Base-by-base conservation (phyloP, 2,797 vertebrate genomes). In the Sorex maritimensis region DNA sequence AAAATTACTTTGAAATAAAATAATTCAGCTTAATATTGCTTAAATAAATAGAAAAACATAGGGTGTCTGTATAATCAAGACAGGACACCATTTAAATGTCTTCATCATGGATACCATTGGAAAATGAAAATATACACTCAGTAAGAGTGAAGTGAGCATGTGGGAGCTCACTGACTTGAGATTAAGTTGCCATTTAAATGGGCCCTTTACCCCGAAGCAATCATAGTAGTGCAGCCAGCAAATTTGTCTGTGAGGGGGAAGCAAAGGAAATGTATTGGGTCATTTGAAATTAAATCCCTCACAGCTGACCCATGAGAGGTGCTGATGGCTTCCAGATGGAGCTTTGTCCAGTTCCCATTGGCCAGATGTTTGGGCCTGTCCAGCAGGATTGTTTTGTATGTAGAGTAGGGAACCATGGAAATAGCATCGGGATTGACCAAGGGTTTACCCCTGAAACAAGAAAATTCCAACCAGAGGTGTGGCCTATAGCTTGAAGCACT, bases 241-340 rank as follows among this genome's bases (percentile, higher is more conserved):
- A 95, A 96, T 96, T 68, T 91, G 93, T 94, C 95, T 97, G 91
- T 91, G 87, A 95, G 82, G 85, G 85, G 81, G 89, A 95, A 96
- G 94, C 79, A 96, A 89, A 97, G 95, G 96, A 97, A 97, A 96
- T 95, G 87, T 93, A 96, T 96, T 97, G 96, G 97, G 95, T 97
- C 95, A 97, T 95, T 96, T 96, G 96, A 97, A 97, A 97, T 96
- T 94, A 96, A 97, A 97, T 97, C 94, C 89, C 68, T 96, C 81
- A 80, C 96, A 97, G 95, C 96, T 97, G 96, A 97, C 96, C 96
- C 96, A 94, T 94, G 95, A 97, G 96, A 97, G 96, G 96, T 90
- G 87, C 91, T 97, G 97, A 97, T 97, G 86, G 96, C 92, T 97
- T 97, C 97, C 96, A 97, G 96, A 97, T 97, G 96, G 91, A 80